A percentile compares a stretch with the other conserved stretches of the same genome.
Conservation (phyloP, 2,113 vertebrate species). For the Orycteropus afer region DNA sequence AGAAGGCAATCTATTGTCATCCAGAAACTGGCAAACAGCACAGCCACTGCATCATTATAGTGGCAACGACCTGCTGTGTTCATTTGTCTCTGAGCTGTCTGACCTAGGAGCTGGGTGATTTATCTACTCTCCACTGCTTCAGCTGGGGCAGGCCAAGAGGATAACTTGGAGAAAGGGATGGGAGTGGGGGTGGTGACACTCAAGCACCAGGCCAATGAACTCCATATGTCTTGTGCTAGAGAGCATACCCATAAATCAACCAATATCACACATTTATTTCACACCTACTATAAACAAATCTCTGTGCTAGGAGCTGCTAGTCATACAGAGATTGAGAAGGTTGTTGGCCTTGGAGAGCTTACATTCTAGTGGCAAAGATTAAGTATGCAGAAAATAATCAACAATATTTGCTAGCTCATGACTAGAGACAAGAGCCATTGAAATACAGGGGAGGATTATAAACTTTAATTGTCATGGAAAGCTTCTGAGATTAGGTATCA, state of each 20-base stretch:
- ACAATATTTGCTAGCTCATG: not conserved
- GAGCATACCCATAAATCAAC: slow-evolving; percentile 68
- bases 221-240: slow-evolving; percentile 71
- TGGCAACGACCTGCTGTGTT: slow-evolving; percentile 74
- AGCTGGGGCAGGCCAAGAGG: slow-evolving; percentile 82
- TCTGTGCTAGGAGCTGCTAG: slow-evolving; percentile 48
- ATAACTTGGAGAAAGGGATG: slow-evolving; percentile 79
- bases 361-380: slow-evolving; percentile 50
- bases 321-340: slow-evolving; percentile 55
- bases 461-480: not conserved
- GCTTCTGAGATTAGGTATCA: not conserved
- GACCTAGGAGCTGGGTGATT: slow-evolving; percentile 78
- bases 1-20: slow-evolving; percentile 60
- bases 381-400: slow-evolving; percentile 17
- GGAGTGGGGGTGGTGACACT: slow-evolving; percentile 50
- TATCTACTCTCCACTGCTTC: slow-evolving; percentile 79
- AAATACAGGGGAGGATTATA: not conserved
- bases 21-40: slow-evolving; percentile 81
- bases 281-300: slow-evolving; percentile 68
- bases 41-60: slow-evolving; percentile 80
- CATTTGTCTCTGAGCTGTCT: slow-evolving; percentile 82
- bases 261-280: slow-evolving; percentile 73
- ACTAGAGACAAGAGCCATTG: not conserved
- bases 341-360: slow-evolving; percentile 49
- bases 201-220: slow-evolving; percentile 59